Conservation (phyloP, 53 echinoderm and acorn worm species). For the Patiria pectinifera region DNA sequence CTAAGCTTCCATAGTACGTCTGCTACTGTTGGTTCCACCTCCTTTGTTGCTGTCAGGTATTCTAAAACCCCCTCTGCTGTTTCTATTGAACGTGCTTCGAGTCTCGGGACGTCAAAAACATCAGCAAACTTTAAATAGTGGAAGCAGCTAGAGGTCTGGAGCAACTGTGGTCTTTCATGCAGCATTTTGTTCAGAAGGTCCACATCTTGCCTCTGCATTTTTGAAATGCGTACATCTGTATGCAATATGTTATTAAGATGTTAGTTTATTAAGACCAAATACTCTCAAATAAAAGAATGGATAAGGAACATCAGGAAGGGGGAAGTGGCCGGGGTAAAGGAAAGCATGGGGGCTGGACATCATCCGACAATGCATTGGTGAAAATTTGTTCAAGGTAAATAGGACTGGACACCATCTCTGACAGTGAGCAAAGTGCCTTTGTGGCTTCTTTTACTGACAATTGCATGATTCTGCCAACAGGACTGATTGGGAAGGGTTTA, state of each 20-base stretch:
- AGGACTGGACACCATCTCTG: too few relatives aligned
- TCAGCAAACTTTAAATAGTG: constrained; percentile 19
- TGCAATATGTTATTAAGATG: background rate
- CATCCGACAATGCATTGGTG: too few relatives aligned
- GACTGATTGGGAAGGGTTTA: too few relatives aligned
- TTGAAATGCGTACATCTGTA: background rate
- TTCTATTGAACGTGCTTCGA: background rate
- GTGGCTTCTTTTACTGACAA: too few relatives aligned
- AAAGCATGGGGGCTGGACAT: too few relatives aligned
- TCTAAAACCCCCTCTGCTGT: background rate
- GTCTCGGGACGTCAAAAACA: background rate
- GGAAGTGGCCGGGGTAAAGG: too few relatives aligned
- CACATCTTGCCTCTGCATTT: background rate
- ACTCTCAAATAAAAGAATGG: too few relatives aligned
- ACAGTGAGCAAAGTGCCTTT: too few relatives aligned
- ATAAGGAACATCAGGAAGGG: too few relatives aligned
- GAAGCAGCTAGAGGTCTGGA: background rate
- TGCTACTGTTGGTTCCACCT: constrained; percentile 6
- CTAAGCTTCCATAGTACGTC: background rate
- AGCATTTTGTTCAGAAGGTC: background rate
- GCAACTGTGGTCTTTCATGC: constrained; percentile 18
- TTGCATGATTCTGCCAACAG: too few relatives aligned
- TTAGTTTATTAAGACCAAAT: too few relatives aligned
- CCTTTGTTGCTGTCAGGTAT: background rate
- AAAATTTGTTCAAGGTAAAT: too few relatives aligned